A percentile compares a stretch with the other conserved stretches of the same genome.
Evolutionary conservation across 2,888 invertebrate genomes (phyloP).

Genomic region (Agrochola lota): DNA sequence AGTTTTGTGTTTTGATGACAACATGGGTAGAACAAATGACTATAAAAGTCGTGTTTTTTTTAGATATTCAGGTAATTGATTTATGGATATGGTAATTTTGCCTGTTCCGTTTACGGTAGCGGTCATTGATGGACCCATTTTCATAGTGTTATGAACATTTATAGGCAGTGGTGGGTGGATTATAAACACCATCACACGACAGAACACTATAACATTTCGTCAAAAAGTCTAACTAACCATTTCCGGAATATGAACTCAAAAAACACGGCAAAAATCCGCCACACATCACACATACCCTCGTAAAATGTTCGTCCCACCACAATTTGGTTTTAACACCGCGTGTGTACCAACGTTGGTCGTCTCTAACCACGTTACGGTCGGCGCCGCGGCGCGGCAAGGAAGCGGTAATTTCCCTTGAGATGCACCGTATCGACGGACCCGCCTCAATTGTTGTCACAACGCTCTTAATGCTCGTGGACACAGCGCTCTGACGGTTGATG

Average conservation of each 20-base stretch:
- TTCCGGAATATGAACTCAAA: conserved; percentile 15
- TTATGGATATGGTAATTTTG: neutral
- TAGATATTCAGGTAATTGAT: neutral
- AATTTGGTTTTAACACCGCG: conserved; percentile 75
- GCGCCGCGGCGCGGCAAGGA: conserved; percentile 66
- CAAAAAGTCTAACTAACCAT: neutral
- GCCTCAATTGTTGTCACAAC: conserved; percentile 73
- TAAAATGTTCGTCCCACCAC: conserved; percentile 67
- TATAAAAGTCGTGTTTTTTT: neutral
- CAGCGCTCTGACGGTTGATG: conserved; percentile 54
- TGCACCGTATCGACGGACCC: conserved; percentile 77
- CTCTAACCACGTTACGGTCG: conserved; percentile 72
- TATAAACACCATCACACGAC: neutral
- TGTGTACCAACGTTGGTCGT: conserved; percentile 71
- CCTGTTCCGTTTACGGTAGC: neutral
- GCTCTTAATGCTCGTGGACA: conserved; percentile 60
- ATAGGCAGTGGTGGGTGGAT: neutral
- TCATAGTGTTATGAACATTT: neutral
- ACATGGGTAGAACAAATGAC: conserved; percentile 19
- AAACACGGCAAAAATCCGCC: conserved; percentile 27
- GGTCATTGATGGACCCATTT: neutral
- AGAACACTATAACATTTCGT: neutral
- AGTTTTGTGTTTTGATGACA: conserved; percentile 15
- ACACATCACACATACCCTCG: conserved; percentile 19
- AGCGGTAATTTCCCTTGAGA: conserved; percentile 82